These are phyloP conservation scores for Chionis minor DNA, from an alignment of 2,113 vertebrate species.

Conservation along the genomic window DNA sequence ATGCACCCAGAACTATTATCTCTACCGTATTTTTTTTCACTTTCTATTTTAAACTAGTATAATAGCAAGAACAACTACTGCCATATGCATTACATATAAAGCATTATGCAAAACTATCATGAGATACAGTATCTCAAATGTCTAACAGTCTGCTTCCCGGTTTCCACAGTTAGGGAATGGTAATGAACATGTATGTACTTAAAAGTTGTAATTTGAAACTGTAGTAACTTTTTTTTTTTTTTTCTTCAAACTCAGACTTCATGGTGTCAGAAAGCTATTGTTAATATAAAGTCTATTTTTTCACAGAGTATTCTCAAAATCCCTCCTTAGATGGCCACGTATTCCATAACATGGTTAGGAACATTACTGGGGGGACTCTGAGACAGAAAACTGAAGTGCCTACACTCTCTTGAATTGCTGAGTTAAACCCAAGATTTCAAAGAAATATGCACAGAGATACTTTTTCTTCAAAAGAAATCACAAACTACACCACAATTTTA, in stretches of 20 bases:
- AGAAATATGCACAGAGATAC: neutral
- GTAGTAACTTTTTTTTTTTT: neutral
- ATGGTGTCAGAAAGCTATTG: neutral
- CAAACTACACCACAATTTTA: neutral
- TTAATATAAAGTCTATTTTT: neutral
- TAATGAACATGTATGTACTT: neutral
- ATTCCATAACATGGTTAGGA: neutral
- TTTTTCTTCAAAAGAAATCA: neutral
- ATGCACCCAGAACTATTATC: neutral
- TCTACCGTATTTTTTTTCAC: neutral
- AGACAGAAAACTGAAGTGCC: neutral
- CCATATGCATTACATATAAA: neutral
- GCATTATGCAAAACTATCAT: neutral
- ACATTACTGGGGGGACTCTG: neutral
- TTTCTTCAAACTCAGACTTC: neutral
- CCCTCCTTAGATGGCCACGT: neutral
- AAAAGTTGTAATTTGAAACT: neutral
- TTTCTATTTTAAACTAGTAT: neutral
- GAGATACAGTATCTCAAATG: neutral
- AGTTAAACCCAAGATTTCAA: neutral
- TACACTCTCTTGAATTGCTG: neutral
- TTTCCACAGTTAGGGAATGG: neutral
- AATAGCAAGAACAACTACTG: neutral
- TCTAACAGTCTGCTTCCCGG: neutral
- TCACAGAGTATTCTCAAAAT: neutral